Evolutionary conservation across 2,888 invertebrate genomes (phyloP), one percentile per base, ranked within the genome.

Genomic region (Apodemia duryi): DNA sequence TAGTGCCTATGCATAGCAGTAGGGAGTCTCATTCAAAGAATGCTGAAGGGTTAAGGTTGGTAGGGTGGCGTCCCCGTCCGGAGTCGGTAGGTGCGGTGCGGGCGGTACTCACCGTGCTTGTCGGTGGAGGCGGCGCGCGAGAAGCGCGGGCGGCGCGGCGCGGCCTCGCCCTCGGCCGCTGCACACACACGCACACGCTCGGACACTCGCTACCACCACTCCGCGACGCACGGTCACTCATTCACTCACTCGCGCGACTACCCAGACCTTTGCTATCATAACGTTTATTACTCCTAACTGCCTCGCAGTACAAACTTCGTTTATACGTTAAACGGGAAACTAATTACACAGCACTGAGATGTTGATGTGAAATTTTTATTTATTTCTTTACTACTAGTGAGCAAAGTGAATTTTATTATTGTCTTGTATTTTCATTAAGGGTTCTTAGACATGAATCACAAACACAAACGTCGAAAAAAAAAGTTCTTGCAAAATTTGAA

Each of bases 101-200:
- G 60, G 63, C 62, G 43, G 67, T 63, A 68, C 81, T 86, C 82
- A 91, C 91, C 91, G 86, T 85, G 83, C 85, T 91, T 91, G 84
- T 91, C 91, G 77, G 87, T 85, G 86, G 88, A 89, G 81, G 90
- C 78, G 78, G 91, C 91, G 78, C 91, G 89, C 71, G 91, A 91
- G 88, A 91, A 91, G 75, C 91, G 88, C 79, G 91, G 90, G 64
- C 91, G 90, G 72, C 91, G 89, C 84, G 88, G 88, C 81, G 77
- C 73, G 68, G 76, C 73, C 75, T 88, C 90, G 69, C 74, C 72
- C 73, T 87, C 90, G 71, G 73, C 81, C 77, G 75, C 79, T 76
- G 83, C 85, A 73, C 71, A 73, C 68, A 68, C 70, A 64, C 74
- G 63, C 54, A 69, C 65, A 66, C 68, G 60, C 71, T 66, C 70